These are phyloP conservation scores for Oxyura jamaicensis DNA, from an alignment of 2,113 vertebrate genomes.

Conservation along the genomic window DNA sequence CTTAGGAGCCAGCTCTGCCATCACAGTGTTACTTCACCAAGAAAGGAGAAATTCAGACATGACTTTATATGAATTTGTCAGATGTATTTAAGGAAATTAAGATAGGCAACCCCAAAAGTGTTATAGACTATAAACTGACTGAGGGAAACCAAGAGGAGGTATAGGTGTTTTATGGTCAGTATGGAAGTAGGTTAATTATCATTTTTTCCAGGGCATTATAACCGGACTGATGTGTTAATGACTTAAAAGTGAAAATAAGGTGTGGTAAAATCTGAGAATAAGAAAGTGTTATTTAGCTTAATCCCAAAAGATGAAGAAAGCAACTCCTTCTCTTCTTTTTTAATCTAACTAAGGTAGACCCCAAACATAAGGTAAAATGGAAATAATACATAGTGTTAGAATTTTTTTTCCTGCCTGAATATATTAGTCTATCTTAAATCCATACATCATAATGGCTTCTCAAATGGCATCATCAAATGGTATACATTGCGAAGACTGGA, in stretches of 20 bases:
- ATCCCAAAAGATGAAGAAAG: background rate
- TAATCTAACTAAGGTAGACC: background rate
- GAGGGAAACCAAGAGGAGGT: background rate
- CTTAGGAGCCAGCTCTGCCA: background rate
- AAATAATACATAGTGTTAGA: background rate
- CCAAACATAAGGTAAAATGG: background rate
- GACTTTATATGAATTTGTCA: background rate
- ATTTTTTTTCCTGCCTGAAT: background rate
- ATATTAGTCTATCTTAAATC: background rate
- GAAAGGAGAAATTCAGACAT: background rate
- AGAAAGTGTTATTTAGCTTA: background rate
- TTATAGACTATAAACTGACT: background rate
- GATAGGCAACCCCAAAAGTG: background rate
- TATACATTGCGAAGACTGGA: background rate
- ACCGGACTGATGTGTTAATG: background rate
- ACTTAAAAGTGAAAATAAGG: background rate
- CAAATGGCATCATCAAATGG: background rate
- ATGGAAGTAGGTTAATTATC: background rate
- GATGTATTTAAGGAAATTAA: background rate
- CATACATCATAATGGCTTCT: background rate
- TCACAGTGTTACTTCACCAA: background rate
- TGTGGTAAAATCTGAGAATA: background rate
- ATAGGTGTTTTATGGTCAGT: background rate
- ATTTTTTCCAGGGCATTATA: background rate
- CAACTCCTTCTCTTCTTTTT: background rate